A percentile compares a stretch with the other conserved stretches of the same genome.
Evolutionary conservation across 2,888 invertebrate genomes (phyloP).

Genomic region (Cheilosia vernalis): DNA sequence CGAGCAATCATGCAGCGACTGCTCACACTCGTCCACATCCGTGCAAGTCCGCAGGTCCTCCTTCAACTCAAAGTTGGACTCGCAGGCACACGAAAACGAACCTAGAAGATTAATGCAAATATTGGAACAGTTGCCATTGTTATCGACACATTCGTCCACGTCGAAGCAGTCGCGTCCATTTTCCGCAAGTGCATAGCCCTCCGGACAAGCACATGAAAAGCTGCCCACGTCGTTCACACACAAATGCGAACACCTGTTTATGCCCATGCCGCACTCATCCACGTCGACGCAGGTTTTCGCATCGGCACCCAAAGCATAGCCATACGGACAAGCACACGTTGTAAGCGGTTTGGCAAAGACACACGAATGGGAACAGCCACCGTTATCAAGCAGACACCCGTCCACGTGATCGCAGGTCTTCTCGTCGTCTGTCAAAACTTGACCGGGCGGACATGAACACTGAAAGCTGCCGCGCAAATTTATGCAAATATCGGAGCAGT

Average conservation of each 20-base stretch:
- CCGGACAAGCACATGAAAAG: constrained; percentile 84
- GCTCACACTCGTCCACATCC: constrained; percentile 84
- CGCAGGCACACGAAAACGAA: constrained; percentile 84
- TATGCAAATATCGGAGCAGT: constrained; percentile 84
- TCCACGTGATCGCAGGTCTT: constrained; percentile 83
- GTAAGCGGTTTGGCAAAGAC: constrained; percentile 82
- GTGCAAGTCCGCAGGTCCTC: constrained; percentile 82
- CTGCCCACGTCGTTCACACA: constrained; percentile 85
- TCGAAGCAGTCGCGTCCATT: constrained; percentile 83
- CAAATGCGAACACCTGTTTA: constrained; percentile 86
- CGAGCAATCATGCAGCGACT: constrained; percentile 83
- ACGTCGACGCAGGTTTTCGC: constrained; percentile 83
- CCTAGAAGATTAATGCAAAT: constrained; percentile 86
- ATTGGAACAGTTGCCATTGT: constrained; percentile 85
- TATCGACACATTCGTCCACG: constrained; percentile 85
- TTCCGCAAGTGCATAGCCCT: constrained; percentile 81
- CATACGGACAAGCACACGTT: constrained; percentile 86
- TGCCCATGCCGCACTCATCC: constrained; percentile 84
- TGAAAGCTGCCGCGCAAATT: constrained; percentile 80
- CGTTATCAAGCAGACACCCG: constrained; percentile 84
- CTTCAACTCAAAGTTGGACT: constrained; percentile 81
- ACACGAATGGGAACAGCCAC: constrained; percentile 84
- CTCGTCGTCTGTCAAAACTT: constrained; percentile 77
- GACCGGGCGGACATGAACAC: constrained; percentile 80
- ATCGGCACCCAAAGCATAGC: constrained; percentile 84